Base-by-base conservation (phyloP, 2,797 vertebrate species). In the Sebastes vulpes region DNA sequence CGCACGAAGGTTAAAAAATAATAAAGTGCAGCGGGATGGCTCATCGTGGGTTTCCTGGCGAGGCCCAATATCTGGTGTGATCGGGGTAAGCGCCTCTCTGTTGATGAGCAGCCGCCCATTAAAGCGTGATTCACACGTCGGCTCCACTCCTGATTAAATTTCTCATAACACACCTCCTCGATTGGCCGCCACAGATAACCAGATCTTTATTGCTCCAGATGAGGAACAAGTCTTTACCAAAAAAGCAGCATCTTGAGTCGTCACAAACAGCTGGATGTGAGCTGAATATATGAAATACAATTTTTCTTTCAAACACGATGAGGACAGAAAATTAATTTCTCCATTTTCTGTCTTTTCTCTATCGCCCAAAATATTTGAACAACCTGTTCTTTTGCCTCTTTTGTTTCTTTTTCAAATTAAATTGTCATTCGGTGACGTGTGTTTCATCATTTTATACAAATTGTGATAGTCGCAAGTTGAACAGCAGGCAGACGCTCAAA, bases 11-110 rank as follows among this genome's bases (percentile, higher is more conserved):
- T 80, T 89, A 79, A 82, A 67, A 71, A 61, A 82, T 79, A 86
- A 87, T 86, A 65, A 89, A 68, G 79, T 67, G 66, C 79, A 50
- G 56, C 73, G 11, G 79, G 86, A 82, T 21, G 74, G 84, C 86
- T 81, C 78, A 72, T 59, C 14, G 32, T 9, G 0, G 84, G 67
- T 9, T 81, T 67, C 64, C 72, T 21, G 79, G 61, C 10, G 79
- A 76, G 75, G 75, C 65, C 58, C 54, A 61, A 71, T 74, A 71
- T 79, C 78, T 77, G 5, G 25, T 56, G 61, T 69, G 74, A 69
- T 52, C 12, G 2, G 16, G 4, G 38, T 61, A 68, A 81, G 11
- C 10, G 59, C 65, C 72, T 69, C 82, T 71, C 67, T 84, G 87
- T 83, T 78, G 81, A 78, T 11, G 65, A 78, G 76, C 83, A 64